Evolutionary conservation across 2,888 invertebrate genomes (phyloP).

Genomic region (Mythimna ferrago): DNA sequence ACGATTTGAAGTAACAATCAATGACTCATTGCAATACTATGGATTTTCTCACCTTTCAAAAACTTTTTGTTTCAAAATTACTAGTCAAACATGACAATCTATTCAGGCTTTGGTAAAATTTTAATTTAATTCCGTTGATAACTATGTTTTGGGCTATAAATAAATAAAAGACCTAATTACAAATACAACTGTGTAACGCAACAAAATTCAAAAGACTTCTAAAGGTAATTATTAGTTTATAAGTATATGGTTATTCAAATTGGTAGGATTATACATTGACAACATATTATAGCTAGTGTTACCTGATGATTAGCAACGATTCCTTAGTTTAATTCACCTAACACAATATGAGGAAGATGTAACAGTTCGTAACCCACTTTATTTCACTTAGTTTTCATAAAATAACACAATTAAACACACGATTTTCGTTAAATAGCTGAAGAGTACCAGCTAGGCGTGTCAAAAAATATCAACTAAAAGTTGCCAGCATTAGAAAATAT

Average conservation of each 20-base stretch:
- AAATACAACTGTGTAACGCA: constrained; percentile 44
- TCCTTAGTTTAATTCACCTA: constrained; percentile 26
- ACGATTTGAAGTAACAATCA: constrained; percentile 34
- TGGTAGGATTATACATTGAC: constrained; percentile 51
- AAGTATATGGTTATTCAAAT: constrained; percentile 15
- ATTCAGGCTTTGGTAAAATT: background rate
- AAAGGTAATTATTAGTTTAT: background rate
- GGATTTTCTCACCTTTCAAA: constrained; percentile 19
- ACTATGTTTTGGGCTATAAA: background rate
- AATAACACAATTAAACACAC: constrained; percentile 44
- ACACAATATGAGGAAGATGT: constrained; percentile 13
- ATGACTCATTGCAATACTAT: constrained; percentile 53
- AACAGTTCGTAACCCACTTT: constrained; percentile 30
- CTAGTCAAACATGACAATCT: background rate
- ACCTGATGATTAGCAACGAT: constrained; percentile 48
- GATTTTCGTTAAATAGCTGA: constrained; percentile 29
- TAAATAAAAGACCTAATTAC: constrained; percentile 23
- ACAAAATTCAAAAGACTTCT: constrained; percentile 1
- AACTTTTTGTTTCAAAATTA: background rate
- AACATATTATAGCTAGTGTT: constrained; percentile 50
- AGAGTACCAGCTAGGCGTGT: constrained; percentile 56
- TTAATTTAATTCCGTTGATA: background rate
- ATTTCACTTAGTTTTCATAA: constrained; percentile 48
- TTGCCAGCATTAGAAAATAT: constrained; percentile 26
- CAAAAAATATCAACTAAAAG: constrained; percentile 53